Evolutionary conservation across 2,797 vertebrate genomes (phyloP), one percentile per base, ranked within the genome.

Genomic region (Pristis pectinata): DNA sequence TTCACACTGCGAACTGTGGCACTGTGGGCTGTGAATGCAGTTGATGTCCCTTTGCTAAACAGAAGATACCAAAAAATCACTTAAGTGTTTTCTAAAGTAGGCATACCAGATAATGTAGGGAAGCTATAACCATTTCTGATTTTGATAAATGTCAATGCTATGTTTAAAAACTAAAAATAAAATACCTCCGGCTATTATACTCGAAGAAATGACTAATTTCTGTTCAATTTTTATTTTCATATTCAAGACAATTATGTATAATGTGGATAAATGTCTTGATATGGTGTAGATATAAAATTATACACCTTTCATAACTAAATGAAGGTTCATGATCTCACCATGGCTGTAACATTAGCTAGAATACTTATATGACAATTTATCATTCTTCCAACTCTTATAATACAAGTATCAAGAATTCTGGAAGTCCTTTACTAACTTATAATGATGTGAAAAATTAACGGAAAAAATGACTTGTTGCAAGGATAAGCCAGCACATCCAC

Each of bases 21-120:
- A 0, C 97, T 98, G 96, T 99, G 99, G 6, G 98, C 98, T 96
- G 97, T 98, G 95, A 99, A 97, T 94, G 98, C 97, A 0, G 97
- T 97, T 0, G 98, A 98, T 93, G 98, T 98, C 27, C 98, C 98
- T 95, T 97, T 98, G 95, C 99, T 99, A 76, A 94, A 34, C 44
- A 94, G 10, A 94, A 76, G 44, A 94, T 34, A 76, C 27, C 70
- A 94, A 94, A 64, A 49, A 74, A 93, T 74, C 41, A 72, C 5
- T 74, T 53, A 5, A 72, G 10, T 34, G 70, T 7, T 41, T 93
- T 49, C 61, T 93, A 93, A 30, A 49, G 27, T 24, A 44, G 41
- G n/a, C 11, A 13, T 7, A 30, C 9, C 44, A 53, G 3, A 53
- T 53, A 93, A 72, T 74, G 13, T 27, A 70, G 61, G 37, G 17